Base-by-base conservation (phyloP, 2,888 invertebrate genomes). In the Cephus sareptanus region DNA sequence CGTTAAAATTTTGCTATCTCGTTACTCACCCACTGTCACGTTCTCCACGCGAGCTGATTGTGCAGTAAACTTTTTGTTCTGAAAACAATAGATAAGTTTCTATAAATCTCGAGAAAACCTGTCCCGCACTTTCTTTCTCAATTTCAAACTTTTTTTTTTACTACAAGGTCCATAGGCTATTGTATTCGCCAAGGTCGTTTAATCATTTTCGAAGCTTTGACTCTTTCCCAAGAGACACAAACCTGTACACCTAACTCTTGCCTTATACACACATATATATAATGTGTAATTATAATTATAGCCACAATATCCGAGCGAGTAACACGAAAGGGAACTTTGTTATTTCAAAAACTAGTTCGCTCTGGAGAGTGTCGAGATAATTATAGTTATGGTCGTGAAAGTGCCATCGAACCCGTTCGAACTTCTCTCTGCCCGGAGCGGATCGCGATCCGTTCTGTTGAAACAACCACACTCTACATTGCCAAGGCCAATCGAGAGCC, bases 361-460 rank as follows among this genome's bases (percentile, higher is more conserved):
- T 71, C 33, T 31, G 71, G 71, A 71, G 31, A 31, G 71, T 34
- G 31, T 35, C 69, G 34, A 74, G 84, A 83, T 86, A 86, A 87
- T 88, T 86, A 85, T 83, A 82, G 84, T 82, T 81, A 82, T 79
- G 84, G 83, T 85, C 84, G 89, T 86, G 88, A 89, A 90, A 90
- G 89, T 90, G 86, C 85, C 89, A 89, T 88, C 89, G 89, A 89
- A 88, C 88, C 81, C 86, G 80, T 74, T 74, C 74, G 74, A 40
- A 74, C 34, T 74, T 35, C 74, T 74, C 74, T 35, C 37, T 74
- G 74, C 34, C 37, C 74, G 74, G 35, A 40, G 37, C 37, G 34
- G 74, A 35, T 33, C 74, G 74, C 74, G 74, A n/a, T 74, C 37
- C 34, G 34, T 34, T 30, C 74, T 34, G 33, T 74, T 74, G 34